Evolutionary conservation across 2,113 vertebrate species (phyloP).

Genomic region (Brienomyrus brachyistius): DNA sequence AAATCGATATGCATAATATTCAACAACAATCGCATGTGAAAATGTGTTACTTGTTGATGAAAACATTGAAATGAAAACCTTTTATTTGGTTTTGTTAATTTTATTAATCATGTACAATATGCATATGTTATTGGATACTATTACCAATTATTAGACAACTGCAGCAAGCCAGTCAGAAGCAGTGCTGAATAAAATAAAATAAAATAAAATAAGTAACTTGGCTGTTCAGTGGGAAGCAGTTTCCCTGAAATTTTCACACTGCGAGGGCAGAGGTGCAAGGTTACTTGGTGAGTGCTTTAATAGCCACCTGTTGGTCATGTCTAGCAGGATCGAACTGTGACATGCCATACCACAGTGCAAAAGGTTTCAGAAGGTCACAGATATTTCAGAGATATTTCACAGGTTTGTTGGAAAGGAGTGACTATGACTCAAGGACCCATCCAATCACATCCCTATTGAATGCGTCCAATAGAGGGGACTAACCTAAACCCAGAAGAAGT

Average conservation of each 20-base stretch:
- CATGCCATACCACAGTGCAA: slow-evolving; percentile 53
- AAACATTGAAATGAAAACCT: background rate
- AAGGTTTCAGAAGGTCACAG: slow-evolving; percentile 47
- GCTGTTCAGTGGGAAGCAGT: background rate
- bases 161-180: background rate
- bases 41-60: background rate
- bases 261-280: slow-evolving; percentile 1
- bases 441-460: slow-evolving; percentile 12
- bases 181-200: background rate
- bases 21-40: background rate
- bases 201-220: background rate
- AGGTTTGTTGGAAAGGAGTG: slow-evolving; percentile 50
- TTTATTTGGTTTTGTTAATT: background rate
- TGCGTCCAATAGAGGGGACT: background rate
- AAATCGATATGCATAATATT: background rate
- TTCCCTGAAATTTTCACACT: background rate
- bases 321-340: slow-evolving; percentile 48
- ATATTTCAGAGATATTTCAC: slow-evolving; percentile 62
- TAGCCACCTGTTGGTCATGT: slow-evolving; percentile 27
- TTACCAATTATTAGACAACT: background rate
- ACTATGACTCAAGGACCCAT: slow-evolving; percentile 39
- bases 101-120: background rate
- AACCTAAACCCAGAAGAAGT: background rate
- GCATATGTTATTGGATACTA: background rate
- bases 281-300: background rate